These are phyloP conservation scores for Pollachius pollachius DNA, from an alignment of 2,113 vertebrate genomes.

Conservation along the genomic window DNA sequence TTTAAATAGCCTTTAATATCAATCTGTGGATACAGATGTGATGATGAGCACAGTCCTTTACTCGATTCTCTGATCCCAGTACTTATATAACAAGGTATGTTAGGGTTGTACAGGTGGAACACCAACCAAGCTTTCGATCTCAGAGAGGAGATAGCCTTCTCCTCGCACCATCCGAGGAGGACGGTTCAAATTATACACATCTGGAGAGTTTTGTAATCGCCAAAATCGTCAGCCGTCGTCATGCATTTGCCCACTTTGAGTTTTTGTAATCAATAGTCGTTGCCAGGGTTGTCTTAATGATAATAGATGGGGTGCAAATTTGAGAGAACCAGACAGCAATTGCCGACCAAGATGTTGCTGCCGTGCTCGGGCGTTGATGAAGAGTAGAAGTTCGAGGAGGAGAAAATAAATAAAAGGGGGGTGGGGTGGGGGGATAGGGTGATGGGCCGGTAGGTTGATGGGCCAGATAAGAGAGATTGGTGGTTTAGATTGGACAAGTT, in stretches of 20 bases:
- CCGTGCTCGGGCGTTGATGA: background rate
- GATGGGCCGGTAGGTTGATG: background rate
- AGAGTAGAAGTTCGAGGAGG: background rate
- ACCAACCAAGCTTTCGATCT: too few relatives aligned
- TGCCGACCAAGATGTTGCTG: conserved; percentile 42
- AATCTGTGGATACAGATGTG: background rate
- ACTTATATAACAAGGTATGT: too few relatives aligned
- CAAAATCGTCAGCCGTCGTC: too few relatives aligned
- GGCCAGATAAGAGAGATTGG: background rate
- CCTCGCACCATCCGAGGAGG: too few relatives aligned
- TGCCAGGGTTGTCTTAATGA: conserved; percentile 64
- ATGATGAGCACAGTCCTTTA: too few relatives aligned
- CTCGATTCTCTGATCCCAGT: too few relatives aligned
- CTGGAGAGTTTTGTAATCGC: too few relatives aligned
- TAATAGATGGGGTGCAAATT: conserved; percentile 66
- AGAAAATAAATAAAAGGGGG: background rate
- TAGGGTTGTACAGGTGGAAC: too few relatives aligned
- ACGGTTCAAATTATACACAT: too few relatives aligned
- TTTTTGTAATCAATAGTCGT: background rate
- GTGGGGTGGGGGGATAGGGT: too few relatives aligned
- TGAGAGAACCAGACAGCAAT: conserved; percentile 48
- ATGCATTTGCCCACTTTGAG: too few relatives aligned
- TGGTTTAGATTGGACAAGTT: background rate
- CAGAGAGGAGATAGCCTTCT: too few relatives aligned
- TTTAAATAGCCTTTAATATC: background rate